Base-by-base conservation (phyloP, 2,888 invertebrate genomes). In the Halictus ligatus region DNA sequence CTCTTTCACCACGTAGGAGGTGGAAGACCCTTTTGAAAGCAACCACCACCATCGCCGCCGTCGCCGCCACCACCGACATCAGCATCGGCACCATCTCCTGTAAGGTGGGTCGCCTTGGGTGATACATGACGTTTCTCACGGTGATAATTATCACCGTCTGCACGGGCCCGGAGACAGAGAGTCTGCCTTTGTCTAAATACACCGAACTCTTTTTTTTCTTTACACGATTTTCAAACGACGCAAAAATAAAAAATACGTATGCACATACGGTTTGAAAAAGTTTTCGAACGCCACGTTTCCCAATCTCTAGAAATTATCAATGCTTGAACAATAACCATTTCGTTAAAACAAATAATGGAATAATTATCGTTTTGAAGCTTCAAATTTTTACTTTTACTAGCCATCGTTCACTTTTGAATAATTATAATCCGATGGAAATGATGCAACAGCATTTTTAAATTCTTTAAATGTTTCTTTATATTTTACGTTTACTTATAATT, bases 101-200 rank as follows among this genome's bases (percentile, higher is more conserved):
- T 87, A 84, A 90, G 90, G 90, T 90, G 84, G 85, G 85, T 85
- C 89, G 89, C 87, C 89, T 86, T 89, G 87, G 89, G 88, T 89
- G 90, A 89, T 91, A 88, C 92, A 89, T 88, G 89, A 89, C 89
- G 90, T 93, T 93, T 93, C 71, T 78, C 74, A 75, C 84, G 85
- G 91, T 91, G 93, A 93, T 93, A 93, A 93, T 93, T 92, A 92
- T 92, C 90, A 91, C 90, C 92, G 93, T 93, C 60, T 60, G 60
- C 60, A 13, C 60, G 60, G 60, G 1, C 5, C n/a, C 25, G 60
- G 6, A 60, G 60, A 60, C 60, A 29, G 60, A n/a, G 25, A 54
- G 54, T 60, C 60, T 25, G 25, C 25, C 25, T 25, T 60, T 60
- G 60, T 60, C 13, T 6, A 60, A 60, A 60, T 15, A 29, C 60